Conservation (phyloP, 2,888 invertebrate genomes). For the Alitta virens region DNA sequence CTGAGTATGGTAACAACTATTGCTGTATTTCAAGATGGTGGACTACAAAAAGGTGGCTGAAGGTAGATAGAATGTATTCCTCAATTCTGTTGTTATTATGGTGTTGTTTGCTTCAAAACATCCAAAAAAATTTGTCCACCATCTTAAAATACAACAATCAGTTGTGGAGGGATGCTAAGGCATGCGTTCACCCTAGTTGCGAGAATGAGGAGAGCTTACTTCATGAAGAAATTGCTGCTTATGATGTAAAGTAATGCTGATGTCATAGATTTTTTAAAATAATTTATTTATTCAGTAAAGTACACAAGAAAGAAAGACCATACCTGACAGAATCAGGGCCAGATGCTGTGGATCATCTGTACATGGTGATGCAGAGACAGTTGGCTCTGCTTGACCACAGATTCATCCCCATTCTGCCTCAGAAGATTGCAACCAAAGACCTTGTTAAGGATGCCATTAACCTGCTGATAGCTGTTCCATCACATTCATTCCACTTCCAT, state of each 20-base stretch:
- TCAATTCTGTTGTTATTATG: too few relatives aligned
- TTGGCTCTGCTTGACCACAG: conserved; percentile 34
- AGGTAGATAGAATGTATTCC: too few relatives aligned
- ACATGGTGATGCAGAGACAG: conserved; percentile 28
- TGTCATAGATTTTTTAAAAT: not conserved
- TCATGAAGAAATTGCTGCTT: not conserved
- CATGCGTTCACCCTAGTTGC: too few relatives aligned
- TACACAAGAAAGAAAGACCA: conserved; percentile 19
- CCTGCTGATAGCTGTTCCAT: conserved; percentile 48
- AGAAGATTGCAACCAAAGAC: conserved; percentile 28
- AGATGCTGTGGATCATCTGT: conserved; percentile 39
- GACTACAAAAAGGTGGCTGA: too few relatives aligned
- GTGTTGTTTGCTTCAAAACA: too few relatives aligned
- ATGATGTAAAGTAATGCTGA: not conserved
- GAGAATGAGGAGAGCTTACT: too few relatives aligned
- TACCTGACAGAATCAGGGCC: conserved; percentile 49
- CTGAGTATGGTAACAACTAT: too few relatives aligned
- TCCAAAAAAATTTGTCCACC: too few relatives aligned
- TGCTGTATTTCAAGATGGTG: too few relatives aligned
- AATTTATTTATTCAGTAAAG: not conserved
- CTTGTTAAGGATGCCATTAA: conserved; percentile 41
- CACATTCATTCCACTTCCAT: conserved; percentile 37
- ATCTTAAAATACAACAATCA: too few relatives aligned
- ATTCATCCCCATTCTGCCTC: conserved; percentile 14
- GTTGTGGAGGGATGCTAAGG: too few relatives aligned